These are phyloP conservation scores for Drosophila pectinifera DNA, from an alignment of 1,140 invertebrate genomes.

Conservation along the genomic window DNA sequence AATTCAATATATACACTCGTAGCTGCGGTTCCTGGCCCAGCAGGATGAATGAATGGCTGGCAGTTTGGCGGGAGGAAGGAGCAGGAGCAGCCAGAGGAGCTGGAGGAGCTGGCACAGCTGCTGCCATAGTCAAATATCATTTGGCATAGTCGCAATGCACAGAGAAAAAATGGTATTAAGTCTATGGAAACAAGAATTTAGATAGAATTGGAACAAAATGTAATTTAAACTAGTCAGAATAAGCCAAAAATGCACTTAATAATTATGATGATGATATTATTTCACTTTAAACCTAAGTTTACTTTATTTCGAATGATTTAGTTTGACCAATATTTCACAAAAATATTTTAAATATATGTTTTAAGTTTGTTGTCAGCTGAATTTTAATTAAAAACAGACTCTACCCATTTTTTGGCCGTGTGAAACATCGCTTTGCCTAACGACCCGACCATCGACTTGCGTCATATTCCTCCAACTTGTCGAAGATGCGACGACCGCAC, in stretches of 20 bases:
- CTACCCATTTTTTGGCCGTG: conserved; percentile 1
- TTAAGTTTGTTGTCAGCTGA: too few species aligned
- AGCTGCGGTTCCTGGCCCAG: conserved; percentile 29
- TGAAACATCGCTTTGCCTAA: conserved; percentile 57
- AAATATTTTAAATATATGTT: background rate
- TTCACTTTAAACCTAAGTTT: too few species aligned
- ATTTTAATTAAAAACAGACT: background rate
- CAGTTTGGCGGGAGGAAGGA: conserved; percentile 1
- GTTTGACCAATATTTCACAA: too few species aligned
- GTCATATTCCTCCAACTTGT: conserved; percentile 49
- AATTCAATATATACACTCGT: conserved; percentile 73
- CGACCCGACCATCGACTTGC: conserved; percentile 62
- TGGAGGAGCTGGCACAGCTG: conserved; percentile 25
- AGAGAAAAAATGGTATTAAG: background rate
- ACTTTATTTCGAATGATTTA: too few species aligned
- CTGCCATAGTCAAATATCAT: conserved; percentile 73
- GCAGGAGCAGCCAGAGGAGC: background rate
- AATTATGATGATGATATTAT: too few species aligned
- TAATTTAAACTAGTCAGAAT: too few species aligned
- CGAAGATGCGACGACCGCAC: conserved; percentile 62
- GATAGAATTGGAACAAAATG: too few species aligned
- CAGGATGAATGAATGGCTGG: conserved; percentile 5
- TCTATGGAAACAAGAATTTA: too few species aligned
- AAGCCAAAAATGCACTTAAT: too few species aligned
- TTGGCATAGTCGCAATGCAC: conserved; percentile 58